Base-by-base conservation (phyloP, 2,888 invertebrate species). In the Tortricodes alternella region DNA sequence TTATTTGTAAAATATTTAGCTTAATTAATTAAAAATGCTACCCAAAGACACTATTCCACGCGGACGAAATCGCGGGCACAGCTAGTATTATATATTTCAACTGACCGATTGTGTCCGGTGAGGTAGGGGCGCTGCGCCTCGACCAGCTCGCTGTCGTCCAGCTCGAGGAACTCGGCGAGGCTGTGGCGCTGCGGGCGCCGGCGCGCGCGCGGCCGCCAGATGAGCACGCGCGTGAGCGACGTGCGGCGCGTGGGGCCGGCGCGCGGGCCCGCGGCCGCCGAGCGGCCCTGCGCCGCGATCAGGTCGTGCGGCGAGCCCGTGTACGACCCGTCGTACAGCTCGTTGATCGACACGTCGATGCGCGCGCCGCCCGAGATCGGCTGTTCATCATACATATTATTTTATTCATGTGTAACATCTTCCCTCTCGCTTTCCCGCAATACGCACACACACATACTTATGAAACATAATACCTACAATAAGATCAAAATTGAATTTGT, bases 261-360 rank as follows among this genome's bases (percentile, higher is more conserved):
- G 95, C 48, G 95, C 94, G 94, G 48, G 93, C 94, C 65, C 9
- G 95, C 94, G 21, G 94, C 93, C 91, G 41, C 94, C 93, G 65
- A 94, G 83, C 63, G 95, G 80, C 61, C 96, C 93, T 64, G 96
- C 93, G 64, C 95, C 93, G 95, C 94, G 48, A 96, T 95, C 62
- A 97, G 91, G 83, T 97, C 97, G 76, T 96, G 96, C 0, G 98
- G 98, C 35, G 97, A 97, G 3, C 98, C 98, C 8, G 96, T 95
- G 84, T 98, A 98, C 0, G 98, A 98, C 0, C 98, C 98, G 85
- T 99, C 98, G 85, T 97, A 98, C 59, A 95, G 89, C 81, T 98
- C 98, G 86, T 98, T 98, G 66, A 99, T 96, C 0, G 98, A 96
- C 1, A 99, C 98, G 87, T 99, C 98, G 64, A 99, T 96, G 58